Conservation (phyloP, 2,797 vertebrate species). For the Halcyon leucocephala region DNA sequence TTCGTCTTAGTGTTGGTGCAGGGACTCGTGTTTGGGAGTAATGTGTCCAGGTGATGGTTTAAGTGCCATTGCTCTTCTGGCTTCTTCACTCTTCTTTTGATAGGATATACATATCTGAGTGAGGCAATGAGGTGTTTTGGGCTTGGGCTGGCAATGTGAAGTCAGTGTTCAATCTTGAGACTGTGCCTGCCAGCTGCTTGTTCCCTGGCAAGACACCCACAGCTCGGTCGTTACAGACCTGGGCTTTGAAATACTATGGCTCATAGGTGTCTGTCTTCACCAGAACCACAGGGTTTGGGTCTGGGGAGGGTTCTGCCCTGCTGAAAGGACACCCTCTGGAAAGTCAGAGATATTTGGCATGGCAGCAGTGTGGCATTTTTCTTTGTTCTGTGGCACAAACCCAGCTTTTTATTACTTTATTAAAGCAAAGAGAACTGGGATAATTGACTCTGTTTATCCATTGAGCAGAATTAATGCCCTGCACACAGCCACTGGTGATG, state of each 20-base stretch:
- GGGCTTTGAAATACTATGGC: fast-evolving
- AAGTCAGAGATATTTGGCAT: not conserved
- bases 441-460: not conserved
- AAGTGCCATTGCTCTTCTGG: not conserved
- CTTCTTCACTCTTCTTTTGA: not conserved
- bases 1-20: not conserved
- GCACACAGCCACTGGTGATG: fast-evolving
- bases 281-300: fast-evolving
- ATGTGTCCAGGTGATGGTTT: not conserved
- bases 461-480: not conserved
- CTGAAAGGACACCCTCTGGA: not conserved
- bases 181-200: not conserved
- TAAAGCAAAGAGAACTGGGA: not conserved
- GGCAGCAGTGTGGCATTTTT: fast-evolving
- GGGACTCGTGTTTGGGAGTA: not conserved
- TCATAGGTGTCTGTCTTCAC: not conserved
- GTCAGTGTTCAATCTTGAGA: not conserved
- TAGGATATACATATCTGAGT: not conserved
- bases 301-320: fast-evolving
- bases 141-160: not conserved
- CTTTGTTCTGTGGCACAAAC: not conserved
- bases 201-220: fast-evolving
- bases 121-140: not conserved
- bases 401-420: not conserved
- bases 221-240: fast-evolving